A percentile compares a stretch with the other conserved stretches of the same genome.
Conservation (phyloP, 2,888 invertebrate species). For the Hirtodrosophila trivittata region DNA sequence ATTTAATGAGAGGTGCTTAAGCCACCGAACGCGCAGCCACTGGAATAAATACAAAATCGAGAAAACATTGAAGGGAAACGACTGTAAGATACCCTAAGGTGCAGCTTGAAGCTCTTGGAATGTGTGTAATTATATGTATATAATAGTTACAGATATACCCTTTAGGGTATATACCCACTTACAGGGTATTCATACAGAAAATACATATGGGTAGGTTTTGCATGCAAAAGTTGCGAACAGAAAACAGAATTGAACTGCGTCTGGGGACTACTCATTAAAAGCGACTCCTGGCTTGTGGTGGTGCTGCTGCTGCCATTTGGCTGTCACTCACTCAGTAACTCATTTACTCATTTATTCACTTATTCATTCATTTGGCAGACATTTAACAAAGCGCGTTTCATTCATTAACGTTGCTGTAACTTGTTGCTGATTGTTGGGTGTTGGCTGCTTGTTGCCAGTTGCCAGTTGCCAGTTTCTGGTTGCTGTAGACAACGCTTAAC, state of each 20-base stretch:
- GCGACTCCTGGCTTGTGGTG: constrained; percentile 24
- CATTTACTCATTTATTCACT: constrained; percentile 56
- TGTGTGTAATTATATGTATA: no score
- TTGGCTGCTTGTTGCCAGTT: constrained; percentile 20
- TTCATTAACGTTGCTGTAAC: constrained; percentile 67
- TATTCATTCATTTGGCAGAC: constrained; percentile 59
- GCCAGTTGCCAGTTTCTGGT: constrained; percentile 24
- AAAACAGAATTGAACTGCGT: constrained; percentile 4
- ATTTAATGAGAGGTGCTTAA: constrained; percentile 51
- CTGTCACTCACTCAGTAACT: constrained; percentile 72
- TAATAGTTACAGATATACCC: no score
- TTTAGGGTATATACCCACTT: not conserved
- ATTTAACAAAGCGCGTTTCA: constrained; percentile 71
- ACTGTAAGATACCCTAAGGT: constrained; percentile 20
- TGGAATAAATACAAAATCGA: constrained; percentile 1
- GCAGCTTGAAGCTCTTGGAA: no score
- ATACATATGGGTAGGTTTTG: not conserved
- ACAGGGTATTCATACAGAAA: constrained; percentile 20
- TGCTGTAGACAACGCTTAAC: constrained; percentile 43
- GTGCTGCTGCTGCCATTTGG: constrained; percentile 62
- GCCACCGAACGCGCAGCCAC: constrained; percentile 17
- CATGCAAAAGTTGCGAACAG: constrained; percentile 5
- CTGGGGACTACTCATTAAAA: constrained; percentile 57
- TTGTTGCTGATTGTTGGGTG: constrained; percentile 18
- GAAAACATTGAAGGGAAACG: not conserved